Evolutionary conservation across 2,113 vertebrate species (phyloP).

Genomic region (Albula glossodonta): DNA sequence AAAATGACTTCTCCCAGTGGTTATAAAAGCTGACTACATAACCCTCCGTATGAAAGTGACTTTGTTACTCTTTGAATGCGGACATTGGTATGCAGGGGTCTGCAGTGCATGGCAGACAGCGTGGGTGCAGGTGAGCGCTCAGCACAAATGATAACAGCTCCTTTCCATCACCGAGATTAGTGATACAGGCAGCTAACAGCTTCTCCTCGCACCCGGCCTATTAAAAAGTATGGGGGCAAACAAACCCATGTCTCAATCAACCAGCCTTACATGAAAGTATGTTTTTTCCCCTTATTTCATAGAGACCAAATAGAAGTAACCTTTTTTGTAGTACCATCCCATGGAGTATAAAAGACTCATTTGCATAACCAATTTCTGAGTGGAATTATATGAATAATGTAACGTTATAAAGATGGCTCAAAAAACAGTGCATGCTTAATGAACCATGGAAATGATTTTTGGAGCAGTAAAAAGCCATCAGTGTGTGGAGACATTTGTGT

Average conservation of each 20-base stretch:
- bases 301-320: neutral
- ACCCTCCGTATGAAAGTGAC: neutral
- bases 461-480: too few relatives aligned
- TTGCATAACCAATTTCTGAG: neutral
- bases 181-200: neutral
- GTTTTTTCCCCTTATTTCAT: neutral
- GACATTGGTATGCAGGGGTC: neutral
- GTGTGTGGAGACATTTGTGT: neutral
- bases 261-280: neutral
- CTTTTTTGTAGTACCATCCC: neutral
- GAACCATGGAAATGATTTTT: neutral
- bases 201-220: neutral
- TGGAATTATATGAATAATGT: neutral
- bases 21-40: neutral
- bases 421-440: neutral
- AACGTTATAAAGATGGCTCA: neutral
- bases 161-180: neutral
- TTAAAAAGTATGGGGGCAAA: neutral
- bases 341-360: neutral
- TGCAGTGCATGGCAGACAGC: neutral
- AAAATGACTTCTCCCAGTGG: neutral
- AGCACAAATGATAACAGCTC: neutral
- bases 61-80: too few relatives aligned
- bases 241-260: neutral
- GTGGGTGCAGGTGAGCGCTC: neutral